phyloP scores from a whole-genome alignment of 1,140 invertebrate genomes.

The Antheraea mylitta region DNA sequence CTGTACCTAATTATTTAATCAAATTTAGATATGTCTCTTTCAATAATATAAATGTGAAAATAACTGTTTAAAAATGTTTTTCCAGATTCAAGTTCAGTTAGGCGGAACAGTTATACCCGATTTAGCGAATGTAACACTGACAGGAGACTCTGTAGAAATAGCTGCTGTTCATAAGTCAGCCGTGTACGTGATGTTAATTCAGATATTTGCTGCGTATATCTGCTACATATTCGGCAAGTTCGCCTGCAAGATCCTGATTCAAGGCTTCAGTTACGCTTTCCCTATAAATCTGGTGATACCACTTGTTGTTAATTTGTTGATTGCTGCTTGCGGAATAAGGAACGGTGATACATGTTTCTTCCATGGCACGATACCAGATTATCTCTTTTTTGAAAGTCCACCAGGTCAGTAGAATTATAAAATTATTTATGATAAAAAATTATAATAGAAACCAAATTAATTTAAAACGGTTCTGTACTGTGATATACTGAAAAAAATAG shows the following conservation, averaged over 20 bases:
- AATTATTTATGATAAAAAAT: too few relatives aligned
- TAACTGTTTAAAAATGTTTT: constrained; percentile 21
- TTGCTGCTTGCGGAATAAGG: constrained; percentile 80
- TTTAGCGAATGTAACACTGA: constrained; percentile 84
- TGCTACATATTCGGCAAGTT: constrained; percentile 80
- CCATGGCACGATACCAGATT: too few relatives aligned
- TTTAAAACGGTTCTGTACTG: neutral
- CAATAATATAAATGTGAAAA: too few relatives aligned
- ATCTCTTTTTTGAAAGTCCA: too few relatives aligned
- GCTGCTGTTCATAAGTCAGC: constrained; percentile 85
- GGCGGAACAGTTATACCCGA: constrained; percentile 83
- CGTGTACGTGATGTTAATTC: constrained; percentile 89
- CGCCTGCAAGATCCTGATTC: too few relatives aligned
- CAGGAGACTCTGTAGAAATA: constrained; percentile 85
- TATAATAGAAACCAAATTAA: neutral
- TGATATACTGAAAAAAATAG: too few relatives aligned
- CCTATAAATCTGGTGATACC: constrained; percentile 45
- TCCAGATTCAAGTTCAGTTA: constrained; percentile 79
- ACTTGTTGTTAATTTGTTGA: constrained; percentile 89
- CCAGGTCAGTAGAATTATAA: too few relatives aligned
- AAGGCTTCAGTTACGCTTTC: constrained; percentile 87
- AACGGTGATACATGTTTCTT: too few relatives aligned
- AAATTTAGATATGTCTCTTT: too few relatives aligned
- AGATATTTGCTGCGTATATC: constrained; percentile 79
- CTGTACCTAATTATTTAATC: too few relatives aligned